phyloP scores from a whole-genome alignment of 2,888 invertebrate species.

The Ametastegia equiseti region DNA sequence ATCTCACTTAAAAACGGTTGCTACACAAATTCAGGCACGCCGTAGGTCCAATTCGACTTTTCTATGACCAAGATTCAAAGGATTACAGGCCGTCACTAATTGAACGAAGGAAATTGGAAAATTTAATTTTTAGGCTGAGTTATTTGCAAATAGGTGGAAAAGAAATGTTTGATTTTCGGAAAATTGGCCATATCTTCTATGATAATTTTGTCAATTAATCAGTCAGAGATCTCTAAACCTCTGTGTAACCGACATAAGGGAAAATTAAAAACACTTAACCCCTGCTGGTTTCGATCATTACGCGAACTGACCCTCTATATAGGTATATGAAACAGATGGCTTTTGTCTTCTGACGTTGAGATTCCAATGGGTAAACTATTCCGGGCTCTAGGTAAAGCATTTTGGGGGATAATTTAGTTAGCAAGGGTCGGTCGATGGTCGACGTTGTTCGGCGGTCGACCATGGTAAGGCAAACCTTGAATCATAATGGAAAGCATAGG shows the following conservation, averaged over 20 bases:
- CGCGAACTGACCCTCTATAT: background rate
- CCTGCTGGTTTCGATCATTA: background rate
- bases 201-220: too few relatives aligned
- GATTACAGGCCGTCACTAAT: too few relatives aligned
- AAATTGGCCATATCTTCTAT: too few relatives aligned
- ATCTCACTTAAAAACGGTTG: too few relatives aligned
- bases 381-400: conserved; percentile 3
- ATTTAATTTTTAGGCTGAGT: too few relatives aligned
- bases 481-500: background rate
- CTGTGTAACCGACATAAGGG: background rate
- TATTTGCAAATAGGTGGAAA: too few relatives aligned
- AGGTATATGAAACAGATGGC: conserved; percentile 15
- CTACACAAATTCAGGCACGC: too few relatives aligned
- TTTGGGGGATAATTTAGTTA: conserved; percentile 35
- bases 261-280: conserved; percentile 4
- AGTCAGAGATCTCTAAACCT: background rate
- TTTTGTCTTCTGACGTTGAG: conserved; percentile 3
- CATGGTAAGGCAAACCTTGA: conserved; percentile 22
- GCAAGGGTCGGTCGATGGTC: conserved; percentile 22
- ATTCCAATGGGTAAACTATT: conserved; percentile 10
- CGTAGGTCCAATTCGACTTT: too few relatives aligned
- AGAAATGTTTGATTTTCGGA: too few relatives aligned
- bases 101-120: too few relatives aligned
- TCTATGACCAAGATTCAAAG: too few relatives aligned
- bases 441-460: conserved; percentile 35